Base-by-base conservation (phyloP, 2,888 invertebrate species). In the Sicus ferrugineus region DNA sequence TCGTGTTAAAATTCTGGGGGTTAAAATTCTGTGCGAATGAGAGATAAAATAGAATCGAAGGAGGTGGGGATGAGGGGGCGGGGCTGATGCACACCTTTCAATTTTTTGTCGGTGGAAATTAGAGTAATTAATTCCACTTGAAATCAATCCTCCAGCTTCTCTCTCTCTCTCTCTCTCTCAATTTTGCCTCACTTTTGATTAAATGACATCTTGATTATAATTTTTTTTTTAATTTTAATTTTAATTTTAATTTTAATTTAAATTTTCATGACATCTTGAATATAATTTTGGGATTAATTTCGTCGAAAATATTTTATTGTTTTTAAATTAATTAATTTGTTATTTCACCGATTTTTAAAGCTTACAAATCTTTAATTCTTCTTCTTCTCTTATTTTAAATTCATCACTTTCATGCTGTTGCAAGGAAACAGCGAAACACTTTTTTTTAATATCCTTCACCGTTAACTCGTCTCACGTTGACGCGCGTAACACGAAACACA, bases 401-500 rank as follows among this genome's bases (percentile, higher is more conserved):
- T 62, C 42, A 38, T 46, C 6, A 6, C n/a, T 56, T 28, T 56
- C 28, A 28, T 28, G 9, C n/a, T 14, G 26, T 26, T 23, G 0
- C 23, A 54, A 54, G 26, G 9, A 23, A 58, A 58, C 21, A 23
- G 11, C 52, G 64, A 30, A 64, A 14, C 14, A 42, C 23, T 28
- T n/a, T 11, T 34, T 61, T 46, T 31, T 50, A 23, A 38, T 21
- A n/a, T 42, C 7, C 14, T 42, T 46, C 26, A 70, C 72, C 61
- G 54, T 71, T 63, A 61, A 78, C 80, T 77, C 78, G 78, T 77
- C 66, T 64, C 77, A 76, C 79, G 76, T 78, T 54, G 48, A 76
- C 78, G 76, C 77, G 76, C 75, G 78, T 74, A 77, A 78, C 77
- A 75, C 75, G 78, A 74, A 77, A 78, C 77, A 83, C 84, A 83